These are phyloP conservation scores for Turnix velox DNA, from an alignment of 2,113 vertebrate species.

Conservation along the genomic window DNA sequence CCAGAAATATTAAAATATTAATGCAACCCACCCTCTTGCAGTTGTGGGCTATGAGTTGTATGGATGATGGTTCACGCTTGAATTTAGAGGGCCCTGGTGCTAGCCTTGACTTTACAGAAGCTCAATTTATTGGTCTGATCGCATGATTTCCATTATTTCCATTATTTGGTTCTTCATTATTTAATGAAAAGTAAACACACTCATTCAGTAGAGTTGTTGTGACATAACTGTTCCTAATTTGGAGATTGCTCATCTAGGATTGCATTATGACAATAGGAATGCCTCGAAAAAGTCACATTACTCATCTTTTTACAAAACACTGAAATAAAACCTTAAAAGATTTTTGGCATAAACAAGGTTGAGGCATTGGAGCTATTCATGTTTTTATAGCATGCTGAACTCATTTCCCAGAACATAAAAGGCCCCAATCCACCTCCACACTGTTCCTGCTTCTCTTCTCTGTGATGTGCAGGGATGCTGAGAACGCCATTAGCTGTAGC, in stretches of 20 bases:
- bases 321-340: background rate
- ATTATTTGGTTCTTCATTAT: background rate
- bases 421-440: background rate
- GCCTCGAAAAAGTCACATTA: background rate
- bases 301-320: background rate
- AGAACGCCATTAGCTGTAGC: background rate
- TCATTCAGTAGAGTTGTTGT: background rate
- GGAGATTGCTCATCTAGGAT: background rate
- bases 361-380: background rate
- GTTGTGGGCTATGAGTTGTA: background rate
- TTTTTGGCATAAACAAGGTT: background rate
- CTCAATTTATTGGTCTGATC: rapidly evolving
- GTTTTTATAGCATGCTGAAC: background rate
- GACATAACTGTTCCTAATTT: background rate
- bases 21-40: constrained; percentile 23
- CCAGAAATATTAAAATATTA: constrained; percentile 29
- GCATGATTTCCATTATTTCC: rapidly evolving
- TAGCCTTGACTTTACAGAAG: background rate
- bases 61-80: background rate
- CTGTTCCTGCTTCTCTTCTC: background rate
- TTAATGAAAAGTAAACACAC: background rate
- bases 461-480: background rate
- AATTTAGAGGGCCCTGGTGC: background rate
- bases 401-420: background rate
- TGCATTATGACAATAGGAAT: background rate